Conservation (phyloP, 2,113 vertebrate species). For the Noturus placidus region DNA sequence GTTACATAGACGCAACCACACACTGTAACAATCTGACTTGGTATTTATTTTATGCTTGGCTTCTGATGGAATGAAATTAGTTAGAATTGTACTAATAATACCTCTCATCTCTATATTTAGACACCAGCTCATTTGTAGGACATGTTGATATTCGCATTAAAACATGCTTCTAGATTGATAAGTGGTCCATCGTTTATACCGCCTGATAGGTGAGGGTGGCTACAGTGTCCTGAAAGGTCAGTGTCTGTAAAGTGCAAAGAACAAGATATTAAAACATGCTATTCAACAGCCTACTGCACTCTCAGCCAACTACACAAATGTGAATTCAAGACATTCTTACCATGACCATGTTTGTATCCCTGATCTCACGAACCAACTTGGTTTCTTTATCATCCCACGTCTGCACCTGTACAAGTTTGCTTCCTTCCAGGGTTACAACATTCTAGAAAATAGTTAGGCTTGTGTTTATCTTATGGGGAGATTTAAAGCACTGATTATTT, state of each 20-base stretch:
- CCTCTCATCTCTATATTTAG: background rate
- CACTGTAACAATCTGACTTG: background rate
- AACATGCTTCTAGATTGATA: background rate
- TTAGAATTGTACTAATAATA: background rate
- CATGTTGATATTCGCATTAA: background rate
- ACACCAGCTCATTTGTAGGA: background rate
- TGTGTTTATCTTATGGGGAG: background rate
- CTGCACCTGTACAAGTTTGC: slow-evolving; percentile 88
- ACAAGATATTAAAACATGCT: background rate
- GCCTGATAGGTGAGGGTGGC: slow-evolving; percentile 92
- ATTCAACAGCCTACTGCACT: background rate
- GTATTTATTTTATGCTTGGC: background rate
- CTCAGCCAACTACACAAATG: background rate
- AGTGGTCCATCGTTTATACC: slow-evolving; percentile 67
- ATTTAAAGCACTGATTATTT: background rate
- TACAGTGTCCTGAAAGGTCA: slow-evolving; percentile 84
- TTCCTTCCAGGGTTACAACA: slow-evolving; percentile 83
- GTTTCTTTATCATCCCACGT: slow-evolving; percentile 95
- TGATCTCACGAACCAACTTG: slow-evolving; percentile 87
- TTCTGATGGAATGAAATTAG: background rate
- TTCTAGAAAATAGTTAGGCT: slow-evolving; percentile 70
- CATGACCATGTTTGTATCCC: slow-evolving; percentile 88
- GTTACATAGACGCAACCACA: background rate
- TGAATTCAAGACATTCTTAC: slow-evolving; percentile 68
- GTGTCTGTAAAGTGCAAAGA: slow-evolving; percentile 73